Conservation (phyloP, 2,797 vertebrate species). For the Rhinatrema bivittatum region DNA sequence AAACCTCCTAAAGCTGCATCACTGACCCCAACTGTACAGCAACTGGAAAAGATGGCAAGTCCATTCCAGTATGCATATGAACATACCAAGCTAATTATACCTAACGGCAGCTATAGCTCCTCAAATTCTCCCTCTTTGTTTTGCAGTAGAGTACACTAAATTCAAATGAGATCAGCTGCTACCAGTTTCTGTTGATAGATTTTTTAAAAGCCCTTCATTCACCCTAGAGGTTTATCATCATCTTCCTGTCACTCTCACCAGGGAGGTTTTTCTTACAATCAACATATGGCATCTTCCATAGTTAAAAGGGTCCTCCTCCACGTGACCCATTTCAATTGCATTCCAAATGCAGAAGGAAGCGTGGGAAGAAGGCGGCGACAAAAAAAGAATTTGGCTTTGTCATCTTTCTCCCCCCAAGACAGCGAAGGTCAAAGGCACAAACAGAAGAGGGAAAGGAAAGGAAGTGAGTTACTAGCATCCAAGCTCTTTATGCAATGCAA, state of each 20-base stretch:
- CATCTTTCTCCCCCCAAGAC: not conserved
- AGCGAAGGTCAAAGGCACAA: not conserved
- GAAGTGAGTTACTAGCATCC: not conserved
- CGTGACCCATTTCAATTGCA: not conserved
- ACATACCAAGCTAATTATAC: too few species aligned
- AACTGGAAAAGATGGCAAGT: too few species aligned
- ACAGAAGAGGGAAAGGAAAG: not conserved
- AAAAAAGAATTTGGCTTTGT: not conserved
- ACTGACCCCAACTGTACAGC: too few species aligned
- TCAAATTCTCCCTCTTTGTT: too few species aligned
- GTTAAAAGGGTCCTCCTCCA: not conserved
- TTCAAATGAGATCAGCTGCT: not conserved
- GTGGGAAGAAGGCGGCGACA: not conserved
- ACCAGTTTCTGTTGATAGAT: not conserved
- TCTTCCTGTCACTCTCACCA: not conserved
- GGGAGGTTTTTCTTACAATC: not conserved
- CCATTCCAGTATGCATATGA: too few species aligned
- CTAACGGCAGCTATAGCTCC: too few species aligned
- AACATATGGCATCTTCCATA: not conserved
- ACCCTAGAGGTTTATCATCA: not conserved
- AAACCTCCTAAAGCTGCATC: too few species aligned
- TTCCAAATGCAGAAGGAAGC: not conserved
- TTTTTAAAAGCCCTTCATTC: not conserved
- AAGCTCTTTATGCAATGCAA: too few species aligned
- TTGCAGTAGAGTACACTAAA: too few species aligned